Evolutionary conservation across 2,888 invertebrate species (phyloP), one percentile per base, ranked within the genome.

Genomic region (Falcaria lacertinaria): DNA sequence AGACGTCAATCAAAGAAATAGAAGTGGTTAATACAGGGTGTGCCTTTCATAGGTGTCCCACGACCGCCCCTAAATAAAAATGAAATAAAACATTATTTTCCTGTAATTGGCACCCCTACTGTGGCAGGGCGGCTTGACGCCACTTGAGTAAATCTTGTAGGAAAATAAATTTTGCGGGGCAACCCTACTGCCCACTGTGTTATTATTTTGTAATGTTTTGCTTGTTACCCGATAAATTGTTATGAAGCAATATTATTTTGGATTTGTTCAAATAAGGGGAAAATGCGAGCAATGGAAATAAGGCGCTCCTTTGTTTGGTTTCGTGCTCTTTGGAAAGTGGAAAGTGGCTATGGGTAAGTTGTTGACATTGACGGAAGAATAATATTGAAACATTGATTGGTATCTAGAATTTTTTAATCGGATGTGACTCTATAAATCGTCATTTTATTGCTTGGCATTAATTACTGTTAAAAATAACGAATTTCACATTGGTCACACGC

Each of bases 51-150:
- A 85, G 83, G 50, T 78, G 82, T 88, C 88, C 85, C 87, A 86
- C 85, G 82, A 80, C 82, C 85, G 83, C 87, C 89, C 87, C 84
- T 82, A 87, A 88, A 87, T 86, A 85, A 85, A 88, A 86, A 82
- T 74, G 75, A 82, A 86, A 83, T 82, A 84, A 66, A 84, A 86
- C 80, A 83, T 83, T 88, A 85, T 87, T 85, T 84, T 69, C 62
- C 75, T 69, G 80, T 87, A 88, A 89, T 88, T 88, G 88, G 89
- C 86, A 77, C 84, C 88, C 88, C 88, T 84, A 76, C 75, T 68
- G 88, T 36, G 73, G 71, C 60, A 64, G 65, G n/a, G 60, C 80
- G 61, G 81, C 81, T 84, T 82, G 86, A 80, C 79, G 77, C 75
- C 82, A 74, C 80, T 81, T 82, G 73, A 81, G 74, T 71, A 81